Percentiles rank a stretch among this genome's conserved stretches.
These are phyloP conservation scores for Rhea pennata DNA, from an alignment of 2,113 vertebrate species.

Conservation along the genomic window DNA sequence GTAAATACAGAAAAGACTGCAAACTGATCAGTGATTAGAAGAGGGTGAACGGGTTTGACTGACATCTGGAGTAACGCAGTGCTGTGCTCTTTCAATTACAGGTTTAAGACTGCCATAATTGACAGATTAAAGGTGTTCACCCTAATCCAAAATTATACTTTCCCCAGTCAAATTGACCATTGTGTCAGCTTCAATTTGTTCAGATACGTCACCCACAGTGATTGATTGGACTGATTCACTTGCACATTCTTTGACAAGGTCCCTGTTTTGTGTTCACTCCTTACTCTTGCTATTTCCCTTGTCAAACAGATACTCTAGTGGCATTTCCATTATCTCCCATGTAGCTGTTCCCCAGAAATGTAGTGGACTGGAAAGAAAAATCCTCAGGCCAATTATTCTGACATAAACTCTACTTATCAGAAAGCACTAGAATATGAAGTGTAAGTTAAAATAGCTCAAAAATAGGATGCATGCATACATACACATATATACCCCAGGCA, in stretches of 20 bases:
- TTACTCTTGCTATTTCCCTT: slow-evolving; percentile 30
- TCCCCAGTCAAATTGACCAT: slow-evolving; percentile 43
- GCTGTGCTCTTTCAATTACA: slow-evolving; percentile 55
- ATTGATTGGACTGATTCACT: slow-evolving; percentile 40
- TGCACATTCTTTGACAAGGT: slow-evolving; percentile 38
- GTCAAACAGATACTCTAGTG: slow-evolving; percentile 55
- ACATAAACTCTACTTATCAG: slow-evolving; percentile 68
- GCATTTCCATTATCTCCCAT: slow-evolving; percentile 55
- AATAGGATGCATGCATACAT: not conserved
- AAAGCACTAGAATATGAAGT: slow-evolving; percentile 61
- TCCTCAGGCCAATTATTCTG: slow-evolving; percentile 60
- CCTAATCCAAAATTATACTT: slow-evolving; percentile 56
- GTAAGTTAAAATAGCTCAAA: slow-evolving; percentile 57
- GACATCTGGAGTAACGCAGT: slow-evolving; percentile 7
- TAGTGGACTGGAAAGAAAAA: slow-evolving; percentile 62
- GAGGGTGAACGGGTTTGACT: not conserved
- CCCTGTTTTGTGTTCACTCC: slow-evolving; percentile 47
- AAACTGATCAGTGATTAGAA: slow-evolving; percentile 36
- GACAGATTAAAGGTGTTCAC: slow-evolving; percentile 59
- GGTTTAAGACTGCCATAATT: slow-evolving; percentile 38
- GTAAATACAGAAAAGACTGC: not conserved
- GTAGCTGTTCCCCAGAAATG: slow-evolving; percentile 59
- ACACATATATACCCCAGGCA: not conserved
- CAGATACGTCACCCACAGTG: not conserved
- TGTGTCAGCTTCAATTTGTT: slow-evolving; percentile 38